These are phyloP conservation scores for Drosophila neotestacea DNA, from an alignment of 2,888 invertebrate genomes.

Conservation along the genomic window DNA sequence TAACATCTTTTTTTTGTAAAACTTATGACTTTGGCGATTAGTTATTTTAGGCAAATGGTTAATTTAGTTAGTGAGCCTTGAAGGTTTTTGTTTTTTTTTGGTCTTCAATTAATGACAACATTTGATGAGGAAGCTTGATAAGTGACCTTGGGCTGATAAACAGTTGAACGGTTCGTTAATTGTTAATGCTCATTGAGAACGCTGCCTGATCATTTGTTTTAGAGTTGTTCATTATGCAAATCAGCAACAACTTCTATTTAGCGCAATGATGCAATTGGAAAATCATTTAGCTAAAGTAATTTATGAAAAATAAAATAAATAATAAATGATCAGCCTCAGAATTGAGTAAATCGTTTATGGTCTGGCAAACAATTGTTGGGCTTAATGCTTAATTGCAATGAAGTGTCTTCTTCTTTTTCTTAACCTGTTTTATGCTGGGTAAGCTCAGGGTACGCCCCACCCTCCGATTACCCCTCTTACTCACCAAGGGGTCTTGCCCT, in stretches of 20 bases:
- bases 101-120: slow-evolving; percentile 43
- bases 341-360: slow-evolving; percentile 34
- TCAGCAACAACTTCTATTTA: slow-evolving; percentile 26
- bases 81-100: slow-evolving; percentile 36
- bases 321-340: slow-evolving; percentile 8
- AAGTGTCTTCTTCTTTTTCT: slow-evolving; percentile 11
- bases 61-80: slow-evolving; percentile 49
- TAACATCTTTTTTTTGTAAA: not conserved
- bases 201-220: slow-evolving; percentile 33
- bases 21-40: slow-evolving; percentile 27
- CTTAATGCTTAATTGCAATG: slow-evolving; percentile 37
- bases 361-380: slow-evolving; percentile 25
- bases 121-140: slow-evolving; percentile 47
- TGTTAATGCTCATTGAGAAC: slow-evolving; percentile 35
- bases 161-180: slow-evolving; percentile 50
- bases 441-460: slow-evolving; percentile 8
- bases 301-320: slow-evolving; percentile 30
- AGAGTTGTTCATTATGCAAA: slow-evolving; percentile 42
- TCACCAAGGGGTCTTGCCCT: slow-evolving; percentile 7
- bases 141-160: slow-evolving; percentile 51
- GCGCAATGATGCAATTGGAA: slow-evolving; percentile 55
- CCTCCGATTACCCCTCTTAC: not conserved
- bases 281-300: slow-evolving; percentile 41
- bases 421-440: slow-evolving; percentile 29
- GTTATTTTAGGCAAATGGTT: slow-evolving; percentile 36